Evolutionary conservation across 2,113 vertebrate genomes (phyloP).

Genomic region (Tyrannus savana): DNA sequence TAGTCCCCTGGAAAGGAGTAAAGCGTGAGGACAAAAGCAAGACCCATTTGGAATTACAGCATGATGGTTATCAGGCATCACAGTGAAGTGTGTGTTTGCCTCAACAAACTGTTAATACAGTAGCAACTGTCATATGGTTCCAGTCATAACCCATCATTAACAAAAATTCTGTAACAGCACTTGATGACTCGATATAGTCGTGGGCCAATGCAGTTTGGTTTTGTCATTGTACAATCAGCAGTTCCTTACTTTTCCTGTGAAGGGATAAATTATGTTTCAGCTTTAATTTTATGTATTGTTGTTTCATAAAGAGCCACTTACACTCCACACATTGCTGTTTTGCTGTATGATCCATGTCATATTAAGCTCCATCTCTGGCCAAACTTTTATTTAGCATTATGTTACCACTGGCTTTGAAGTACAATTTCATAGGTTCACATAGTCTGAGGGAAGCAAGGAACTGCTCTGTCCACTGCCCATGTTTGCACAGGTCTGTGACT

Average conservation of each 20-base stretch:
- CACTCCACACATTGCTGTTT: neutral
- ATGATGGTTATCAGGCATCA: neutral
- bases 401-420: neutral
- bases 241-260: neutral
- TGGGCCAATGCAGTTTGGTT: neutral
- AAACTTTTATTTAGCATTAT: neutral
- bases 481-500: neutral
- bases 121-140: conserved; percentile 2
- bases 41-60: neutral
- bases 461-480: neutral
- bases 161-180: neutral
- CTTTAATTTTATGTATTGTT: neutral
- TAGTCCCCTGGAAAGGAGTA: conserved; percentile 1
- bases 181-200: neutral
- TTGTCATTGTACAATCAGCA: neutral
- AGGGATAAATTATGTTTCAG: neutral
- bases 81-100: neutral
- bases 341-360: neutral
- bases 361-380: neutral
- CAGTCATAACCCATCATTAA: neutral
- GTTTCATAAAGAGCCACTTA: neutral
- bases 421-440: neutral
- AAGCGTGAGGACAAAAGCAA: neutral
- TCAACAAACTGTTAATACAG: conserved; percentile 18
- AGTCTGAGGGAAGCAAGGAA: neutral